Conservation (phyloP, 1,140 invertebrate genomes). For the Scaptodrosophila lebanonensis region DNA sequence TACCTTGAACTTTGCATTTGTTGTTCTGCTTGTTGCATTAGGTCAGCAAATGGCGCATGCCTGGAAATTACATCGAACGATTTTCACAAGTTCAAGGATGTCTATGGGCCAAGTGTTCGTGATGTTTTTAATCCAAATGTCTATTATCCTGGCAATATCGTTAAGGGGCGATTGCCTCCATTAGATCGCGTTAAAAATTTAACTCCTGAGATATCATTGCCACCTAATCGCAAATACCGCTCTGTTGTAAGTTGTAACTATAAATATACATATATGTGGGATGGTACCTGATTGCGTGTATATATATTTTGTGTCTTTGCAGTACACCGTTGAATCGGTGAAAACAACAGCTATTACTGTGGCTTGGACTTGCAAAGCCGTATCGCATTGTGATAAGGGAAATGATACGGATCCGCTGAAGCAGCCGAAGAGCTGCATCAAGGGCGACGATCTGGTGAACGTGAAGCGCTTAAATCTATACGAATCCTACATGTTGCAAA, state of each 20-base stretch:
- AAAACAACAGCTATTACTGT: constrained; percentile 82
- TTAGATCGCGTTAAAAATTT: constrained; percentile 80
- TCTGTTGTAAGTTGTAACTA: constrained; percentile 23
- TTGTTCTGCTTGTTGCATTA: constrained; percentile 6
- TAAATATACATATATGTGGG: not conserved
- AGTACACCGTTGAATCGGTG: constrained; percentile 82
- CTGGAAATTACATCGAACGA: constrained; percentile 57
- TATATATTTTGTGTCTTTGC: not conserved
- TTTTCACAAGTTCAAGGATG: constrained; percentile 63
- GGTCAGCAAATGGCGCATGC: constrained; percentile 46
- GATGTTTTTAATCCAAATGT: constrained; percentile 58
- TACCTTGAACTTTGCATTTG: not conserved
- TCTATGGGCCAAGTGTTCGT: constrained; percentile 14
- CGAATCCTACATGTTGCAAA: constrained; percentile 91
- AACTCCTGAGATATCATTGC: constrained; percentile 81
- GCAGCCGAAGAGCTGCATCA: constrained; percentile 84
- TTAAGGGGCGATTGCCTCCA: constrained; percentile 82
- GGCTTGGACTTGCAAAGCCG: constrained; percentile 88
- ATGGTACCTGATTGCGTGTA: too few relatives aligned
- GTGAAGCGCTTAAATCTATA: constrained; percentile 90
- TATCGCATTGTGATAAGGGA: constrained; percentile 80
- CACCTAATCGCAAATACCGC: constrained; percentile 54
- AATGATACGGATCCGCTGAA: constrained; percentile 78
- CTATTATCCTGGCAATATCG: constrained; percentile 85
- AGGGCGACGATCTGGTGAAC: constrained; percentile 86